These are phyloP conservation scores for Notoglanidium macrostoma DNA, from an alignment of 2,797 vertebrate species.

Conservation along the genomic window DNA sequence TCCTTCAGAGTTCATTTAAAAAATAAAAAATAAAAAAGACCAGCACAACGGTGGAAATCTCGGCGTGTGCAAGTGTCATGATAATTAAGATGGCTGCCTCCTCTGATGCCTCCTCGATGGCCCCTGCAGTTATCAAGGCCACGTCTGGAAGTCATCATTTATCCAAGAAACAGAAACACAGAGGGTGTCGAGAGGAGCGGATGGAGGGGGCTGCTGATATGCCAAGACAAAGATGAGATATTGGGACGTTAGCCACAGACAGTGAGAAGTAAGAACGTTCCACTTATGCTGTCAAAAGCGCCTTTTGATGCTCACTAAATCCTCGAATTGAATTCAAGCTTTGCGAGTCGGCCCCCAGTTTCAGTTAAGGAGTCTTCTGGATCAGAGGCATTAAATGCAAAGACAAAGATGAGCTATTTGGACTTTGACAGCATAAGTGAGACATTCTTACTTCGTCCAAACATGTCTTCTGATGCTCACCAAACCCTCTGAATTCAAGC, in stretches of 20 bases:
- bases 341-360: neutral
- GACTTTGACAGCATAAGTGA: neutral
- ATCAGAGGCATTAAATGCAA: neutral
- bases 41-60: slow-evolving; percentile 48
- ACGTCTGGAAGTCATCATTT: slow-evolving; percentile 57
- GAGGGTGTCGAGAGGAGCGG: slow-evolving; percentile 33
- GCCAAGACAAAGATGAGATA: slow-evolving; percentile 29
- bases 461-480: neutral
- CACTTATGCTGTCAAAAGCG: slow-evolving; percentile 60
- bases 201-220: slow-evolving; percentile 21
- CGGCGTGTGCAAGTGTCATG: slow-evolving; percentile 54
- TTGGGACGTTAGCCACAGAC: slow-evolving; percentile 12
- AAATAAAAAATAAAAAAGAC: neutral
- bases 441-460: neutral
- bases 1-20: slow-evolving; percentile 51
- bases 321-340: slow-evolving; percentile 14
- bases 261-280: slow-evolving; percentile 45
- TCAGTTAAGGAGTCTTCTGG: neutral
- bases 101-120: slow-evolving; percentile 47
- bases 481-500: neutral
- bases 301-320: slow-evolving; percentile 65
- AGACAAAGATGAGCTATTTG: neutral
- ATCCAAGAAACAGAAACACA: slow-evolving; percentile 53
- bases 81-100: slow-evolving; percentile 60
- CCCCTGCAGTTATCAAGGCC: slow-evolving; percentile 51